A percentile compares a stretch with the other conserved stretches of the same genome.
phyloP scores from a whole-genome alignment of 2,113 vertebrate species.

The Cyanistes caeruleus region DNA sequence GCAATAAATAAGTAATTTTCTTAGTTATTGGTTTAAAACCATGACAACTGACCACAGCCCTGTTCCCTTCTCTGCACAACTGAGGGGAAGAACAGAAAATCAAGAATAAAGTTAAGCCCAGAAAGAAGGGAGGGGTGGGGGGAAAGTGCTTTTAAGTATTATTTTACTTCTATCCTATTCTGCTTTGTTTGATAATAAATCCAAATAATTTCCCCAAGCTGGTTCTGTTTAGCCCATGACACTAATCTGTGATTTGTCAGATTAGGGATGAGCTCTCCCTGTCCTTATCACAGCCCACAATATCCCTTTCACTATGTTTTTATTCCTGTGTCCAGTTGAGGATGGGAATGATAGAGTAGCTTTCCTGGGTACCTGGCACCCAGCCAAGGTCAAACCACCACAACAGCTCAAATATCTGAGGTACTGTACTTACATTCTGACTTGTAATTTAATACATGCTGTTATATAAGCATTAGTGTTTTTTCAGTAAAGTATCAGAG shows the following conservation, averaged over 20 bases:
- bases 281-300: not conserved
- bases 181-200: not conserved
- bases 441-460: not conserved
- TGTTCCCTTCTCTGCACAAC: too few species aligned
- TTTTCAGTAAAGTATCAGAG: not conserved
- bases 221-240: not conserved
- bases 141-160: not conserved
- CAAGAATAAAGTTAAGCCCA: not conserved
- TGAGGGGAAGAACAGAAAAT: not conserved
- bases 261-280: not conserved
- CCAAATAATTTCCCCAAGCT: not conserved
- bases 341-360: not conserved
- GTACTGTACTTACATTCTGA: not conserved
- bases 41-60: fast-evolving
- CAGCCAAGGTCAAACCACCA: not conserved
- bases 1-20: too few species aligned
- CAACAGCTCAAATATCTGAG: not conserved
- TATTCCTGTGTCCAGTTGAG: not conserved
- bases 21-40: too few species aligned
- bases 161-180: not conserved
- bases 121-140: not conserved
- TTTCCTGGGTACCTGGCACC: not conserved
- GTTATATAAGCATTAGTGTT: not conserved
- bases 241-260: not conserved
- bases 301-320: not conserved